Evolutionary conservation across 2,797 vertebrate genomes (phyloP).

Genomic region (Enteromius fasciolatus): DNA sequence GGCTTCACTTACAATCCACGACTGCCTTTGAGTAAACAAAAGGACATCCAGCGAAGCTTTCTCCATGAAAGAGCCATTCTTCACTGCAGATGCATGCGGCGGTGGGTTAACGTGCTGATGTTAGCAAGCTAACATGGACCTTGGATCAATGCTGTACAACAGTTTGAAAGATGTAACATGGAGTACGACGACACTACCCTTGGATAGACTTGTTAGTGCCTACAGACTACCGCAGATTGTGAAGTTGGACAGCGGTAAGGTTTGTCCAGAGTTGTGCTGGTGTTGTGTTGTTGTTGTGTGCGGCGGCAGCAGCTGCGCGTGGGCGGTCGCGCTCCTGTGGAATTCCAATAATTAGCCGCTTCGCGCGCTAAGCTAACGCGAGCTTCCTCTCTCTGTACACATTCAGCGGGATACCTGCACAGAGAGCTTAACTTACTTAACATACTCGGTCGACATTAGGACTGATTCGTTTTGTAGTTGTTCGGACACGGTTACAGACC

Average conservation of each 20-base stretch:
- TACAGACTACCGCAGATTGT: constrained; percentile 93
- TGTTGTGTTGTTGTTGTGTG: background rate
- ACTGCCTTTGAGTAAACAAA: constrained; percentile 48
- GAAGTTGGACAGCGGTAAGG: constrained; percentile 90
- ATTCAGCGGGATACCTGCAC: background rate
- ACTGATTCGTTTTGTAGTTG: background rate
- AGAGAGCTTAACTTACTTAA: too few species aligned
- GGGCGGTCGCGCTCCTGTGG: constrained; percentile 53
- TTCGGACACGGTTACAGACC: background rate
- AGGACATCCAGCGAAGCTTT: constrained; percentile 51
- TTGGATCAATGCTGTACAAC: constrained; percentile 86
- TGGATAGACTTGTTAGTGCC: constrained; percentile 91
- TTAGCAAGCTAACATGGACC: constrained; percentile 84
- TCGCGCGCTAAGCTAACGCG: constrained; percentile 46
- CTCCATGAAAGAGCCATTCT: constrained; percentile 57
- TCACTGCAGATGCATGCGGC: constrained; percentile 55
- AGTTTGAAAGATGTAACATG: constrained; percentile 93
- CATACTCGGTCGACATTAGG: background rate
- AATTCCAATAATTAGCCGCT: constrained; percentile 54
- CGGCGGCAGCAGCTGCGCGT: constrained; percentile 41
- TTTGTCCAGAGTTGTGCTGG: background rate
- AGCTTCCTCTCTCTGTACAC: background rate
- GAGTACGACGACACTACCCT: constrained; percentile 87
- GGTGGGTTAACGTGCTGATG: constrained; percentile 50
- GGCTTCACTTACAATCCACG: constrained; percentile 42